Conservation (phyloP, 1,140 invertebrate species). For the Lasioglossum baleicum region DNA sequence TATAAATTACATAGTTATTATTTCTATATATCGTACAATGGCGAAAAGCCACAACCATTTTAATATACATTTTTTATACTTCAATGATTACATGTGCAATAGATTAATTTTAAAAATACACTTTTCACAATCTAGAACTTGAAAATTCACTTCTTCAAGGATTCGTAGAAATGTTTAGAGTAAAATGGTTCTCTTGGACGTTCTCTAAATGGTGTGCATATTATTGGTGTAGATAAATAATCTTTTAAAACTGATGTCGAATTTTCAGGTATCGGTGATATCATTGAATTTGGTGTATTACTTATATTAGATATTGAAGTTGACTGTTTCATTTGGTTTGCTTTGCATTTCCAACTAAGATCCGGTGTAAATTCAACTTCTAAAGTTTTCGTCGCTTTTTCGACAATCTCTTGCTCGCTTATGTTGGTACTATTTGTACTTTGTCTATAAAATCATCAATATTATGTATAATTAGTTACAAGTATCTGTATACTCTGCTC, state of each 20-base stretch:
- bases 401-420: background rate
- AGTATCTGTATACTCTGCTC: no score
- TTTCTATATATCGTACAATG: no score
- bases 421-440: background rate
- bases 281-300: background rate
- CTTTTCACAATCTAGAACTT: no score
- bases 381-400: background rate
- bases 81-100: no score
- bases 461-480: background rate
- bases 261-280: background rate
- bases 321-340: background rate
- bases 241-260: background rate
- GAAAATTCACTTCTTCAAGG: background rate
- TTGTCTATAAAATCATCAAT: background rate
- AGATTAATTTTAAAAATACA: no score
- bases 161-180: background rate
- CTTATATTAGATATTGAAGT: background rate
- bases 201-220: background rate
- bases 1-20: no score
- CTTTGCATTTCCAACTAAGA: conserved; percentile 37
- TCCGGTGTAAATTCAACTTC: conserved; percentile 47
- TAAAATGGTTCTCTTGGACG: background rate
- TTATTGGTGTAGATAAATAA: background rate
- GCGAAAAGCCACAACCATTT: no score
- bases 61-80: no score